Evolutionary conservation across 2,797 vertebrate genomes (phyloP).

Genomic region (Chelonia mydas): DNA sequence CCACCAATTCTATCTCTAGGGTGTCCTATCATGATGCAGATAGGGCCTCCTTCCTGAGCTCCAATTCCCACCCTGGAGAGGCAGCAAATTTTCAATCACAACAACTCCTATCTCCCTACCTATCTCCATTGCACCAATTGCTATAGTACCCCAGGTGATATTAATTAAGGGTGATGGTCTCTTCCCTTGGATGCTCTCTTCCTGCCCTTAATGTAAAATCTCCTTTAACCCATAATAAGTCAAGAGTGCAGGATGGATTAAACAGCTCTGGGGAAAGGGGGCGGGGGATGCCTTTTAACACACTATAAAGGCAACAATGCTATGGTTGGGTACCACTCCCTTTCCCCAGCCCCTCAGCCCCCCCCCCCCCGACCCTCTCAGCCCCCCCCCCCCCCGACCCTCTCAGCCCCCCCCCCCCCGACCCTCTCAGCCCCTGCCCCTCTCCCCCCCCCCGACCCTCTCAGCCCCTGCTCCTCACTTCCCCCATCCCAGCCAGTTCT

Average conservation of each 20-base stretch:
- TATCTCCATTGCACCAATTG: fast-evolving
- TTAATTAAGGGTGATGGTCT: fast-evolving
- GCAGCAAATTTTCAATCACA: neutral
- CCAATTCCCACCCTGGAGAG: neutral
- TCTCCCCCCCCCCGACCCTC: no score
- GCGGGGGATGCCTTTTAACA: neutral
- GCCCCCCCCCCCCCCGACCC: neutral
- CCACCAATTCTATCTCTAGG: fast-evolving
- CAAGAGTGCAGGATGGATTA: fast-evolving
- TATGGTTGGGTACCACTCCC: neutral
- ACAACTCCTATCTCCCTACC: fast-evolving
- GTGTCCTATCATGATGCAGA: neutral
- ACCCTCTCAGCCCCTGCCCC: neutral
- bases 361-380: no score
- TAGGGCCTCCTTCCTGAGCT: fast-evolving
- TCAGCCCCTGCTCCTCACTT: neutral
- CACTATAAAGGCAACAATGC: neutral
- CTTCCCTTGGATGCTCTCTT: neutral
- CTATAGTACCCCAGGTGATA: fast-evolving
- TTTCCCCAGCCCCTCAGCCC: neutral
- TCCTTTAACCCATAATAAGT: neutral
- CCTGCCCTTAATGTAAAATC: neutral
- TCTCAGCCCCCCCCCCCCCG: neutral
- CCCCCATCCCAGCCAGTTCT: constrained; percentile 22
- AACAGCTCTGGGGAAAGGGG: neutral